phyloP scores from a whole-genome alignment of 2,797 vertebrate genomes.

The Gambusia yucatana region DNA sequence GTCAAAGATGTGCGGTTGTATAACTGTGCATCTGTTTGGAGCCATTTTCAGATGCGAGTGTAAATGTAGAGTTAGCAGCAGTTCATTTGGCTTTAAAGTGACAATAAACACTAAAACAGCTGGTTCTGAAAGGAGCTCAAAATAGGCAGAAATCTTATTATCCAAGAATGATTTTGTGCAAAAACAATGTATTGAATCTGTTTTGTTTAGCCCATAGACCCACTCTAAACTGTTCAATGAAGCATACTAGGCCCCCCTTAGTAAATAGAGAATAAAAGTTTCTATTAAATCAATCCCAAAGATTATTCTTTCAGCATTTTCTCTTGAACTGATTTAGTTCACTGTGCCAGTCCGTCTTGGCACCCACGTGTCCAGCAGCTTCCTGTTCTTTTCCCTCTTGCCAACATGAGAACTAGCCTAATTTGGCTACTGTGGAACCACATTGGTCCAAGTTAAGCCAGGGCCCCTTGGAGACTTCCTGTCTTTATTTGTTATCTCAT shows the following conservation, averaged over 20 bases:
- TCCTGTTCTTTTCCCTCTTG: conserved; percentile 40
- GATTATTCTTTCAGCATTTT: background rate
- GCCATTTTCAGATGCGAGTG: too few relatives aligned
- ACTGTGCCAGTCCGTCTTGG: conserved; percentile 35
- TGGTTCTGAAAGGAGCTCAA: too few relatives aligned
- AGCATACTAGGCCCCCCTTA: background rate
- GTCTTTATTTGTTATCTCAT: conserved; percentile 67
- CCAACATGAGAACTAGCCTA: conserved; percentile 53
- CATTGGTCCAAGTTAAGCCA: conserved; percentile 49
- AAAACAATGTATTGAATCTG: too few relatives aligned
- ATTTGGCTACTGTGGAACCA: conserved; percentile 57
- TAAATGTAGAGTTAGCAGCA: too few relatives aligned
- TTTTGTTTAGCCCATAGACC: too few relatives aligned
- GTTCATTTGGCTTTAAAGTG: too few relatives aligned
- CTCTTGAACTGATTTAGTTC: conserved; percentile 8
- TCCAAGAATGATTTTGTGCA: too few relatives aligned
- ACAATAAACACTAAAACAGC: too few relatives aligned
- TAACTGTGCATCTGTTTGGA: too few relatives aligned
- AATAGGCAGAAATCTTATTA: too few relatives aligned
- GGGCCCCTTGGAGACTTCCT: conserved; percentile 63
- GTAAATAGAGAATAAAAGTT: background rate
- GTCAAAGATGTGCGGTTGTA: too few relatives aligned
- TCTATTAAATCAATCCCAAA: background rate
- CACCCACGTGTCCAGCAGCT: conserved; percentile 30
- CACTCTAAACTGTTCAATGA: too few relatives aligned